Evolutionary conservation across 2,888 invertebrate species (phyloP).

Genomic region (Melanostoma scalare): DNA sequence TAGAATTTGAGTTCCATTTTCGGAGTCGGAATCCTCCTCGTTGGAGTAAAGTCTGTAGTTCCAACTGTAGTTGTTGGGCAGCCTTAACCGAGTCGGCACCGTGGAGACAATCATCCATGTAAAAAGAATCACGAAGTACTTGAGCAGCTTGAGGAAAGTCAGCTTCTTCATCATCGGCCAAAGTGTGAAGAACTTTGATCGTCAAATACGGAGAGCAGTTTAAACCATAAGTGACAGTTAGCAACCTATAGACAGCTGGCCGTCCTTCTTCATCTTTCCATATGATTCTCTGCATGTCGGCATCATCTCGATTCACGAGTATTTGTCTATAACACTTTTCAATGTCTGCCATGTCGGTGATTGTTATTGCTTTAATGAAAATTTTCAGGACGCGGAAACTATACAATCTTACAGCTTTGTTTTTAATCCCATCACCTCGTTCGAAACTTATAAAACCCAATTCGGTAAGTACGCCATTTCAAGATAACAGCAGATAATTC

Average conservation of each 20-base stretch:
- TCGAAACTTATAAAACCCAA: no score
- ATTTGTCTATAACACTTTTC: slow-evolving; percentile 65
- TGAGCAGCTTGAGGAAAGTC: slow-evolving; percentile 52
- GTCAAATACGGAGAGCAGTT: slow-evolving; percentile 61
- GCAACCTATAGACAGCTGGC: slow-evolving; percentile 34
- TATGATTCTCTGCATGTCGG: slow-evolving; percentile 60
- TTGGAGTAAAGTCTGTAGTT: slow-evolving; percentile 40
- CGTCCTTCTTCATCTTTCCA: slow-evolving; percentile 31
- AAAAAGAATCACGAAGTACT: slow-evolving; percentile 47
- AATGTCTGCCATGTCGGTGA: slow-evolving; percentile 71
- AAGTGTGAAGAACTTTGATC: slow-evolving; percentile 53
- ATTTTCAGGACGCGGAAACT: no score
- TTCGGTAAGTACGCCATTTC: slow-evolving; percentile 50
- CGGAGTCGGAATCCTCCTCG: slow-evolving; percentile 40
- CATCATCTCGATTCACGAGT: slow-evolving; percentile 48
- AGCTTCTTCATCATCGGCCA: slow-evolving; percentile 44
- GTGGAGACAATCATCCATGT: slow-evolving; percentile 62
- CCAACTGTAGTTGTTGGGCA: slow-evolving; percentile 28
- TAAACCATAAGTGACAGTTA: slow-evolving; percentile 57
- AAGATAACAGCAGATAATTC: slow-evolving; percentile 52
- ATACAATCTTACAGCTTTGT: no score
- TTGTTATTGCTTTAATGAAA: no score
- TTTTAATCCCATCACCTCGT: no score
- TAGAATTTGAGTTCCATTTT: slow-evolving; percentile 53
- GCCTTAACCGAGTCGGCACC: slow-evolving; percentile 26